A percentile compares a stretch with the other conserved stretches of the same genome.
Evolutionary conservation across 2,113 vertebrate genomes (phyloP).

Genomic region (Hucho hucho): DNA sequence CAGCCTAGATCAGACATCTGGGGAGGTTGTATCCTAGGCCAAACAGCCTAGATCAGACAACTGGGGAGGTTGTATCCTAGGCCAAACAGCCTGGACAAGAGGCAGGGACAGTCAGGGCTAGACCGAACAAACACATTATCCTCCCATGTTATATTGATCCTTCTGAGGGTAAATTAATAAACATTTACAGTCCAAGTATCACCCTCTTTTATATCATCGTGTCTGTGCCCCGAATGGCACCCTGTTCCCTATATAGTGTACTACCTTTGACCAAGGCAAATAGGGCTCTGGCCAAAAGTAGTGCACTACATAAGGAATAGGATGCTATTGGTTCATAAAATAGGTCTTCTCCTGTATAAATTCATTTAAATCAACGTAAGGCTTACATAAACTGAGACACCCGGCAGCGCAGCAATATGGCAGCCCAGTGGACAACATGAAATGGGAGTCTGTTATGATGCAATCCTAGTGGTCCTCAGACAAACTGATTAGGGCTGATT

Average conservation of each 20-base stretch:
- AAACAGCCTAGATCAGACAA: no score
- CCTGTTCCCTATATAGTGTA: no score
- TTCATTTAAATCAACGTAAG: slow-evolving; percentile 40
- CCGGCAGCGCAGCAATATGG: slow-evolving; percentile 1
- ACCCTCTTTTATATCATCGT: slow-evolving; percentile 19
- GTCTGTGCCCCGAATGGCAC: no score
- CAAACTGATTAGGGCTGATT: slow-evolving; percentile 39
- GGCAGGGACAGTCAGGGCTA: background rate
- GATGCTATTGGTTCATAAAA: slow-evolving; percentile 38
- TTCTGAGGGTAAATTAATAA: slow-evolving; percentile 15
- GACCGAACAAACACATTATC: background rate
- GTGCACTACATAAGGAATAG: no score
- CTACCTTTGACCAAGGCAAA: no score
- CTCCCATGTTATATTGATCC: background rate
- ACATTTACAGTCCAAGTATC: slow-evolving; percentile 34
- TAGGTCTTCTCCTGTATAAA: slow-evolving; percentile 41
- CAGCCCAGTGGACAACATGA: slow-evolving; percentile 26
- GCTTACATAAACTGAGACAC: slow-evolving; percentile 33
- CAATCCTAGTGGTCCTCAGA: slow-evolving; percentile 22
- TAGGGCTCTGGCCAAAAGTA: no score
- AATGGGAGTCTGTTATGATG: slow-evolving; percentile 7
- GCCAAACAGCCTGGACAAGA: no score
- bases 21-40: no score
- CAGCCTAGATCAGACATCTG: no score
- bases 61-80: no score